Evolutionary conservation across 2,888 invertebrate genomes (phyloP), one percentile per base, ranked within the genome.

Genomic region (Erynnis tages): DNA sequence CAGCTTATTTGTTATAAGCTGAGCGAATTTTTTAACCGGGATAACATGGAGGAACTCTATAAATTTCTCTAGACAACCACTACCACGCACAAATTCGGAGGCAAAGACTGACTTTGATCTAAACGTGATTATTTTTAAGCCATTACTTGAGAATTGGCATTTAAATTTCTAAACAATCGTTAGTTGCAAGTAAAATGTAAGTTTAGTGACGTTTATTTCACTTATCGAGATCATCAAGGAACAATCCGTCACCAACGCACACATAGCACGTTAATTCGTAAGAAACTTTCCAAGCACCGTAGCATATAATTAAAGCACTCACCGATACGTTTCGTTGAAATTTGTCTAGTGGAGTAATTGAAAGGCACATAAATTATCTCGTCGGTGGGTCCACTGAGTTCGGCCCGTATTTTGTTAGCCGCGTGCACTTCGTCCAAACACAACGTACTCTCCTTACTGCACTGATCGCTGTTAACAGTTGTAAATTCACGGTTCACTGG

Each of bases 311-410:
- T 53, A 44, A 53, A 37, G 29, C 37, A 83, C 89, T 88, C 60
- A 90, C 89, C 89, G 49, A 87, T 73, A 65, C 88, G 80, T 72
- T 82, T 87, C 57, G 83, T 67, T 57, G 87, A 82, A 72, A 84
- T 82, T 64, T 76, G 80, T 57, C 79, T 71, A 8, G 85, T 89
- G 11, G 86, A 91, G 65, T 91, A 93, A 77, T 93, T 94, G 73
- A 94, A 94, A 43, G 93, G 92, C 63, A 95, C 85, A 77, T 93
- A 94, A 67, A 95, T 90, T 58, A 85, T 90, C 58, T 91, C 79
- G 63, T 93, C 91, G 17, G 90, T 80, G 13, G 70, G 68, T 35
- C 71, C 73, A 7, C 82, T 73, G 44, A 94, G 75, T 53, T 82
- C 81, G n/a, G 71, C 65, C 2, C 92, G 90, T 55, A 93, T 78